Conservation (phyloP, 2,888 invertebrate species). For the Axea sp. region DNA sequence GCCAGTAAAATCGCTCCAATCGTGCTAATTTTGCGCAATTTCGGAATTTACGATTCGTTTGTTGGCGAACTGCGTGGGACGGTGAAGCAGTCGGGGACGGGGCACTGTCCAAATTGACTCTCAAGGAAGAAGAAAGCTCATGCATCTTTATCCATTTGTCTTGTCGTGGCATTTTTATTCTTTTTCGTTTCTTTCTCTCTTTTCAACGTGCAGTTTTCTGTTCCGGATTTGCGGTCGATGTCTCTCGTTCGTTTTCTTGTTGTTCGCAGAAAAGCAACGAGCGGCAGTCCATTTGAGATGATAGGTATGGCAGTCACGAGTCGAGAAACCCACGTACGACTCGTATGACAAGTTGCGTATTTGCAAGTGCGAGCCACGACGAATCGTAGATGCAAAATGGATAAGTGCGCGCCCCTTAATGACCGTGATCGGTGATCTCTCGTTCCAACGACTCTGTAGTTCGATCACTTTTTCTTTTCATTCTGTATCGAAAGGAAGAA, state of each 20-base stretch:
- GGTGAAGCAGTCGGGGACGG: conserved; percentile 30
- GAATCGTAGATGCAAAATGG: conserved; percentile 57
- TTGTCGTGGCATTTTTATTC: too few relatives aligned
- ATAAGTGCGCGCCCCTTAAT: conserved; percentile 47
- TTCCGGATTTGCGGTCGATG: conserved; percentile 27
- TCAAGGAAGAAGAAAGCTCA: not conserved
- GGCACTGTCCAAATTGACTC: conserved; percentile 32
- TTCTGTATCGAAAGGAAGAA: not conserved
- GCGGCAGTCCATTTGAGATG: conserved; percentile 20
- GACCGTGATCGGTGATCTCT: conserved; percentile 43
- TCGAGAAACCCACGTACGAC: conserved; percentile 42
- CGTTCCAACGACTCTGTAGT: conserved; percentile 10
- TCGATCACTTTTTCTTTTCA: not conserved
- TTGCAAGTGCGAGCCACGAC: conserved; percentile 38
- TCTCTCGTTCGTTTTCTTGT: conserved; percentile 9
- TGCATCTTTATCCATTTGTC: not conserved
- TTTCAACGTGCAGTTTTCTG: conserved; percentile 10
- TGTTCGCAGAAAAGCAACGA: conserved; percentile 42
- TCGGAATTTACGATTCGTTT: conserved; percentile 32
- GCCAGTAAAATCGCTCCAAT: conserved; percentile 32
- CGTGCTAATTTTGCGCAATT: conserved; percentile 34
- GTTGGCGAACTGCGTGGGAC: conserved; percentile 32
- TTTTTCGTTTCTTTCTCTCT: not conserved
- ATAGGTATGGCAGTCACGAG: conserved; percentile 59
- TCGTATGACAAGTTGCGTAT: conserved; percentile 55